A percentile compares a stretch with the other conserved stretches of the same genome.
Conservation (phyloP, 92 coral and sea anemone species). For the Virgularia gustaviana region DNA sequence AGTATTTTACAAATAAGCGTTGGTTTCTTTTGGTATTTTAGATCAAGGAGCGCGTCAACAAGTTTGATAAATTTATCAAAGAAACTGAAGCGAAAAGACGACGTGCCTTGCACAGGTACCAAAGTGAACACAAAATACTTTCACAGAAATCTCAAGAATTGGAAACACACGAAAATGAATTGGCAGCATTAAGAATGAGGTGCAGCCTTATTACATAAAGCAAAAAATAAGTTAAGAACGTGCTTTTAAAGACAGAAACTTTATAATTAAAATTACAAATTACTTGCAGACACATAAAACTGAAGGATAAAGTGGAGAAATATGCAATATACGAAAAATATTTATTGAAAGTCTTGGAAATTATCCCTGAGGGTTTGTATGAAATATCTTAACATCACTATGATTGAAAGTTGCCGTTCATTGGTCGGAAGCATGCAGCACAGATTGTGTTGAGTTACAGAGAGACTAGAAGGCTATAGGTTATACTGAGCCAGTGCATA, state of each 20-base stretch:
- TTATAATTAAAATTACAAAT: too few species aligned
- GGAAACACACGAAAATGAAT: constrained; percentile 58
- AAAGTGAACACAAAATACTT: constrained; percentile 76
- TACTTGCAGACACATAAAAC: constrained; percentile 57
- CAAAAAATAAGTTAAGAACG: too few species aligned
- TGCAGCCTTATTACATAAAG: constrained; percentile 43
- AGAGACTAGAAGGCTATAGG: not conserved
- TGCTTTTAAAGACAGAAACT: too few species aligned
- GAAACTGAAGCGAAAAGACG: constrained; percentile 93
- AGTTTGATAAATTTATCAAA: constrained; percentile 93
- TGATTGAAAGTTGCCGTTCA: not conserved
- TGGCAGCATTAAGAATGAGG: constrained; percentile 55
- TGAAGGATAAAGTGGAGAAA: constrained; percentile 63
- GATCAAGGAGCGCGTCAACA: constrained; percentile 87
- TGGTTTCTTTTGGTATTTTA: not conserved
- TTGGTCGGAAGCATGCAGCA: not conserved
- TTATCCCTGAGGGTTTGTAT: constrained; percentile 80
- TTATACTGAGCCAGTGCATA: too few species aligned
- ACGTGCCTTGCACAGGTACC: constrained; percentile 88
- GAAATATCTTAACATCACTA: too few species aligned
- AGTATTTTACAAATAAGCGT: not conserved
- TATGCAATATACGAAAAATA: constrained; percentile 77
- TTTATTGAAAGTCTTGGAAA: constrained; percentile 76
- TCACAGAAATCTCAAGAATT: constrained; percentile 67
- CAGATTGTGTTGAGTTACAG: not conserved